Evolutionary conservation across 2,797 vertebrate species (phyloP), one percentile per base, ranked within the genome.

Genomic region (Erethizon dorsatum): DNA sequence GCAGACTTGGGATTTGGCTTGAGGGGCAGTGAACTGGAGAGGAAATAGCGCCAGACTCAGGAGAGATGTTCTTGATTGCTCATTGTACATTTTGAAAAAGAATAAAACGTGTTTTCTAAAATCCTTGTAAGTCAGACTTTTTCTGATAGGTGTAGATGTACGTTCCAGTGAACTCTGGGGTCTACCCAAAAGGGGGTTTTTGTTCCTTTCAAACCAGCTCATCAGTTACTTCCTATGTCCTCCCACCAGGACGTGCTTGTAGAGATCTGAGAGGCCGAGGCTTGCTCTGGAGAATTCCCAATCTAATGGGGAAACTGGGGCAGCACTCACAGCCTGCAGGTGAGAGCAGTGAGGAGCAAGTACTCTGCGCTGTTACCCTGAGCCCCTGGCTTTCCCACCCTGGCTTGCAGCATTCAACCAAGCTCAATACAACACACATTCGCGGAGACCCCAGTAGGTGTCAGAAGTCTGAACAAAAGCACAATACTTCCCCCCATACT

Each of bases 11-110:
- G 96, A 95, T 97, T 97, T 96, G 96, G 96, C 95, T 97, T 26
- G 96, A 95, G 94, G 97, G 97, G 96, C 97, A 97, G 97, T 94
- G 97, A 97, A 96, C 97, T 97, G 96, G 88, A 97, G 97, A 98
- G 94, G 96, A 97, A 97, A 98, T 93, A 97, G 95, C 88, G 24
- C 90, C 47, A 20, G 90, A 94, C 97, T 98, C 97, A 11, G 61
- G 94, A 97, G 97, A 80, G 79, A 97, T 87, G 96, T 87, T 98
- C 97, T 91, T 95, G 96, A 97, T 97, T 95, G 93, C 94, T 94
- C 54, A 86, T 59, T 88, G 67, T 91, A 87, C 2, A 0, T 95
- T 97, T 97, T 92, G 69, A 94, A 96, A 96, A 95, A 95, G 96
- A 95, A 95, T 94, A 97, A 97, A 97, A 96, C 61, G 83, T 88